These are phyloP conservation scores for Ligdia adustata DNA, from an alignment of 2,888 invertebrate genomes.

Conservation along the genomic window DNA sequence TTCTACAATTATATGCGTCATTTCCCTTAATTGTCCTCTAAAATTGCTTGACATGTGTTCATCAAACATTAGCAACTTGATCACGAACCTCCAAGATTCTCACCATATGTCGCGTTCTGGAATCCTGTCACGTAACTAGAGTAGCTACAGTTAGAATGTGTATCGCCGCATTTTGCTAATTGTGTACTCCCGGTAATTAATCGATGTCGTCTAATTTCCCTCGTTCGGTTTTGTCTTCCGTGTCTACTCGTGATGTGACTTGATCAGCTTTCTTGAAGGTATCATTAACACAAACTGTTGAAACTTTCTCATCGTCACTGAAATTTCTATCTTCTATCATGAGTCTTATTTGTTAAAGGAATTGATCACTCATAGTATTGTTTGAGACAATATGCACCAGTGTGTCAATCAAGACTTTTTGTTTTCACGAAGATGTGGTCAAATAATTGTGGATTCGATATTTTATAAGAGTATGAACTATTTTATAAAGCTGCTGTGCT, in stretches of 20 bases:
- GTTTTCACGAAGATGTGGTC: too few species aligned
- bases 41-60: constrained; percentile 18
- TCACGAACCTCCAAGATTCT: constrained; percentile 55
- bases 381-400: too few species aligned
- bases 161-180: constrained; percentile 63
- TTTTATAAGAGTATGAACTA: too few species aligned
- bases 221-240: constrained; percentile 29
- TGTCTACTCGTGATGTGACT: constrained; percentile 29
- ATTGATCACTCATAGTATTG: too few species aligned
- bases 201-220: constrained; percentile 50
- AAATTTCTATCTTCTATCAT: too few species aligned
- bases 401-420: too few species aligned
- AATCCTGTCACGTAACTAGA: constrained; percentile 65
- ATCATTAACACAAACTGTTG: too few species aligned
- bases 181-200: constrained; percentile 66
- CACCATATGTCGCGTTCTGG: constrained; percentile 46
- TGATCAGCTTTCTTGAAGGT: background rate
- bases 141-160: constrained; percentile 49
- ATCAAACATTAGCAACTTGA: constrained; percentile 37
- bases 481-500: too few species aligned
- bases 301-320: too few species aligned
- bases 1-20: too few species aligned
- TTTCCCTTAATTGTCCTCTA: constrained; percentile 3
- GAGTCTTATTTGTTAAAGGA: too few species aligned
- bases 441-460: too few species aligned